These are phyloP conservation scores for Chymomyza costata DNA, from an alignment of 1,140 invertebrate genomes.

Conservation along the genomic window DNA sequence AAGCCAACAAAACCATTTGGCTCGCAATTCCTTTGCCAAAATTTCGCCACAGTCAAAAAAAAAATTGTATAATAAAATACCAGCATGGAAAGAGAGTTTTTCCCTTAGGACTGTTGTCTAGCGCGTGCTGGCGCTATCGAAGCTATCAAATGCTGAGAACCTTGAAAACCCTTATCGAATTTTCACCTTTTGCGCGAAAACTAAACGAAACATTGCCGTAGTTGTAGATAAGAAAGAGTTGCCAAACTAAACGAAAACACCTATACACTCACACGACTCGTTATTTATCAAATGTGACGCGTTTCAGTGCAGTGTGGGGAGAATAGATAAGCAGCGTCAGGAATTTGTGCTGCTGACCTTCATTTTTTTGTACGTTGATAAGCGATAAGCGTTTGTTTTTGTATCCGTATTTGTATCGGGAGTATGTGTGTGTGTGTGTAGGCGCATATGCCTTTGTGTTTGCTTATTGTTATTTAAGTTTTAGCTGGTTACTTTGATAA, in stretches of 20 bases:
- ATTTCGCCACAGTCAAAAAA: too few relatives aligned
- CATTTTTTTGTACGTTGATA: slow-evolving; percentile 49
- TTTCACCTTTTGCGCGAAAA: slow-evolving; percentile 69
- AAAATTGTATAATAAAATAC: slow-evolving; percentile 50
- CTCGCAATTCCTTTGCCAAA: slow-evolving; percentile 1
- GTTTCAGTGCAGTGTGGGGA: slow-evolving; percentile 18
- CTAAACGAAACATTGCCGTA: slow-evolving; percentile 28
- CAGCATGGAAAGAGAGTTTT: too few relatives aligned
- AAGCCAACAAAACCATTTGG: too few relatives aligned
- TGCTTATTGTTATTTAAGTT: slow-evolving; percentile 45
- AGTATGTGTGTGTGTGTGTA: slow-evolving; percentile 6
- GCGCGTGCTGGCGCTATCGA: slow-evolving; percentile 32
- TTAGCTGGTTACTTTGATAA: slow-evolving; percentile 48
- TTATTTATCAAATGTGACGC: slow-evolving; percentile 41
- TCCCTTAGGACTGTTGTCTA: too few relatives aligned
- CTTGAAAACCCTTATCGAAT: slow-evolving; percentile 69
- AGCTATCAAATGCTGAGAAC: slow-evolving; percentile 27
- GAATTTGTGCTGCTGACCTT: slow-evolving; percentile 72
- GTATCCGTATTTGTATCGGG: slow-evolving; percentile 19
- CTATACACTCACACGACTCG: neutral
- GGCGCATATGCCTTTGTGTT: slow-evolving; percentile 4
- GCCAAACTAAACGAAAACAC: neutral
- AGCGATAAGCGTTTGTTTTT: slow-evolving; percentile 32
- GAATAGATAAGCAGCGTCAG: slow-evolving; percentile 50
- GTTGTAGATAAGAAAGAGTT: slow-evolving; percentile 20